These are phyloP conservation scores for Lasaia peninsularis DNA, from an alignment of 1,140 invertebrate genomes.

Conservation along the genomic window DNA sequence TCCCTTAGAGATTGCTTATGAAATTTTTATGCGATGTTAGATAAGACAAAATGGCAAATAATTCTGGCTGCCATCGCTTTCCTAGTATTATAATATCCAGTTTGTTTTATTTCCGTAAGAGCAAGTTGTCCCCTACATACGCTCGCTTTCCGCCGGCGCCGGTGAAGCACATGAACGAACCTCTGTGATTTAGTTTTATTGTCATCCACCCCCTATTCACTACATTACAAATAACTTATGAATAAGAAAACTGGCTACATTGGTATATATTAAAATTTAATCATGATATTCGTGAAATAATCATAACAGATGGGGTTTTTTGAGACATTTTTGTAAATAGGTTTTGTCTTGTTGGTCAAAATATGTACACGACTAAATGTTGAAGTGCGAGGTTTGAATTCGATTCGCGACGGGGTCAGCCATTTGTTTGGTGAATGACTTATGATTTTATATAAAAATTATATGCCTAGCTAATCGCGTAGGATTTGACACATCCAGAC, in stretches of 20 bases:
- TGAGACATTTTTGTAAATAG: too few relatives aligned
- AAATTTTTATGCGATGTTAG: constrained; percentile 6
- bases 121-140: constrained; percentile 60
- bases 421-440: too few relatives aligned
- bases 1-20: background rate
- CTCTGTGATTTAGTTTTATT: constrained; percentile 75
- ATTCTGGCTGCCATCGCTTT: background rate
- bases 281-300: background rate
- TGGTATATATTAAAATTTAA: constrained; percentile 18
- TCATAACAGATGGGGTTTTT: background rate
- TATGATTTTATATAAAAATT: too few relatives aligned
- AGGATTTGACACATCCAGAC: too few relatives aligned
- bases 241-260: constrained; percentile 14
- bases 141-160: constrained; percentile 68
- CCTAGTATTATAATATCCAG: constrained; percentile 31
- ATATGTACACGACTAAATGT: too few relatives aligned
- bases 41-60: constrained; percentile 15
- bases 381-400: too few relatives aligned
- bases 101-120: constrained; percentile 57
- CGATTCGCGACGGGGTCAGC: too few relatives aligned
- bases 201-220: constrained; percentile 63
- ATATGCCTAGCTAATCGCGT: too few relatives aligned
- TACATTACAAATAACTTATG: constrained; percentile 19
- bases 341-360: too few relatives aligned
- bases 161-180: constrained; percentile 55